phyloP scores from a whole-genome alignment of 2,797 vertebrate genomes.

The Emys orbicularis region DNA sequence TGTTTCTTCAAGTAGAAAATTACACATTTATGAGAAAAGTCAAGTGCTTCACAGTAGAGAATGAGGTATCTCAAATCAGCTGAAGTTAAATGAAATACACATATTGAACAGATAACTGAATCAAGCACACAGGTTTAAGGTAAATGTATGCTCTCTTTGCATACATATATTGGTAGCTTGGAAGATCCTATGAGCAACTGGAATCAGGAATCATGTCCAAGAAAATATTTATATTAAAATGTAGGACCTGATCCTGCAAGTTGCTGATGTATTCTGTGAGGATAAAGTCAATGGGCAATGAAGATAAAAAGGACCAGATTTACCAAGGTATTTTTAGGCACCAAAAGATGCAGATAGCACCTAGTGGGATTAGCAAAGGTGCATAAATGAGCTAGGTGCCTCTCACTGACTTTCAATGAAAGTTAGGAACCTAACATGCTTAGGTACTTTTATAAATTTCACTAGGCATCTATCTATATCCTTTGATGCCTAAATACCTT shows the following conservation, averaged over 20 bases:
- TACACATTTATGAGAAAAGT: slow-evolving; percentile 82
- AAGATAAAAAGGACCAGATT: neutral
- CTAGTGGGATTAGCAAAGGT: neutral
- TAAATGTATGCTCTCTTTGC: slow-evolving; percentile 36
- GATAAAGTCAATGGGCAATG: neutral
- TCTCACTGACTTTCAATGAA: neutral
- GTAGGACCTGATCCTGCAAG: neutral
- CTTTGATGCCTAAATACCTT: neutral
- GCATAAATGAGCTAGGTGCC: neutral
- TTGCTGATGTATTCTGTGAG: neutral
- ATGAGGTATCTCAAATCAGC: slow-evolving; percentile 72
- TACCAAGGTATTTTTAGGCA: neutral
- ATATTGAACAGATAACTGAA: slow-evolving; percentile 66
- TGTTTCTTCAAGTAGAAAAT: slow-evolving; percentile 83
- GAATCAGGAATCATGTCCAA: neutral
- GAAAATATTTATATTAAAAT: neutral
- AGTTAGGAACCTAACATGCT: neutral
- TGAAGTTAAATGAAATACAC: slow-evolving; percentile 74
- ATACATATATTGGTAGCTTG: too few species aligned
- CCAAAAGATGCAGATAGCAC: neutral
- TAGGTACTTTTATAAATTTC: neutral
- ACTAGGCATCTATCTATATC: neutral
- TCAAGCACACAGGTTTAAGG: slow-evolving; percentile 41
- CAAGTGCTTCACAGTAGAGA: slow-evolving; percentile 68
- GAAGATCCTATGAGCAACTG: neutral